Evolutionary conservation across 1,140 invertebrate species (phyloP).

Genomic region (Sitobion miscanthi): DNA sequence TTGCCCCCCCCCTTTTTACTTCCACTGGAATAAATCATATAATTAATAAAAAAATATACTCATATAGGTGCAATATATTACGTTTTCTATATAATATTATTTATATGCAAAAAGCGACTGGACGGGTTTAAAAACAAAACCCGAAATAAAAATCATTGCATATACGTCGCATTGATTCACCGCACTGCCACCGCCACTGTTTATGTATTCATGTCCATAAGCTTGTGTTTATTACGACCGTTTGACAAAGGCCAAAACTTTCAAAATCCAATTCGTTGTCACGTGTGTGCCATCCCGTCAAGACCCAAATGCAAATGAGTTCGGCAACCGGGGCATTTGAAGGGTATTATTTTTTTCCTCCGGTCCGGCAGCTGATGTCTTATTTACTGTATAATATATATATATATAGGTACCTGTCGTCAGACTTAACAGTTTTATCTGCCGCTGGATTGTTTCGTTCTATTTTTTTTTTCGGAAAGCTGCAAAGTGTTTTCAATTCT

Average conservation of each 20-base stretch:
- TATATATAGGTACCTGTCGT: neutral
- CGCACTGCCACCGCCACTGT: neutral
- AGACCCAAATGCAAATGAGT: conserved; percentile 24
- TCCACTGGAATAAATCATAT: neutral
- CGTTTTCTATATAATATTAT: neutral
- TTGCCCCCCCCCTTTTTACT: neutral
- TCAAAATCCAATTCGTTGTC: conserved; percentile 35
- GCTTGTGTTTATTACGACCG: conserved; percentile 22
- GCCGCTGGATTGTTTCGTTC: neutral
- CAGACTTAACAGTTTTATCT: neutral
- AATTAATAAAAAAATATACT: neutral
- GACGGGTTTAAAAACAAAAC: neutral
- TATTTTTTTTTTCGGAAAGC: neutral
- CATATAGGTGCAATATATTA: neutral
- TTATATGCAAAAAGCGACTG: neutral
- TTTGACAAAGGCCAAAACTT: conserved; percentile 45
- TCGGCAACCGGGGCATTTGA: neutral
- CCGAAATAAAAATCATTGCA: neutral
- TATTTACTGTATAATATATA: neutral
- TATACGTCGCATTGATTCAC: neutral
- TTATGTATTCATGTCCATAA: conserved; percentile 40
- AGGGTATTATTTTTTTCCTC: neutral
- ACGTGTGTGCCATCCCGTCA: neutral
- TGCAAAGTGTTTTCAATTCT: conserved; percentile 1
- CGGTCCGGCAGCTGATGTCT: neutral